Base-by-base conservation (phyloP, 2,113 vertebrate genomes). In the Aegotheles bennettii region DNA sequence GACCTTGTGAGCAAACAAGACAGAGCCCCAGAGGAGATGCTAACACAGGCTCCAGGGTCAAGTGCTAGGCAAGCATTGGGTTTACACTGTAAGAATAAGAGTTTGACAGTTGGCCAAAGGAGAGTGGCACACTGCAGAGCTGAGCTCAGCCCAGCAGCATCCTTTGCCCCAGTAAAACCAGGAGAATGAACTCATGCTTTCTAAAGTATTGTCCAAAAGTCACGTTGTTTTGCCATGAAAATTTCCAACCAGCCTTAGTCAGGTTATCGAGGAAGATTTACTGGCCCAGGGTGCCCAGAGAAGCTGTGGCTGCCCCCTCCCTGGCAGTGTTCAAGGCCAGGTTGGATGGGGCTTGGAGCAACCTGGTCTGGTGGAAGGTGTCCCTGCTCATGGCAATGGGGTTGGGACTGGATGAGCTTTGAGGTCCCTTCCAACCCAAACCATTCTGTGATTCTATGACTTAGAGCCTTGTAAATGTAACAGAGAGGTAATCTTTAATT, bases 151-250 rank as follows among this genome's bases (percentile, higher is more conserved):
- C 45, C 83, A 68, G 47, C 38, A 63, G 29, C 35, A 56, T 47
- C 53, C 8, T 67, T 36, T 43, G 8, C 53, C 28, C 50, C n/a
- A 42, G 4, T 43, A 19, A 3, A 29, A 56, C 16, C 29, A 20
- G 56, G 18, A 61, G 24, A 56, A 56, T 7, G 10, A 63, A 14
- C 1, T 14, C 16, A 19, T 18, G 12, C 3, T 67, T 84, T 54
- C 63, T 24, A 1, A 43, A 9, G 19, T 38, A 2, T 15, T 48
- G 25, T 26, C 51, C 47, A 54, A 74, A 89, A 82, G 11, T 59
- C 65, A 35, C 0, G 0, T 33, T 1, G 4, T 50, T 85, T 63
- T 57, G 20, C 25, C 56, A 85, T 70, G 6, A 82, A 79, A 71
- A 47, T 67, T 90, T 59, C 36, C 77, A 77, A 26, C 6, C 64